Conservation (phyloP, 2,113 vertebrate species). For the Bujurquina vittata region DNA sequence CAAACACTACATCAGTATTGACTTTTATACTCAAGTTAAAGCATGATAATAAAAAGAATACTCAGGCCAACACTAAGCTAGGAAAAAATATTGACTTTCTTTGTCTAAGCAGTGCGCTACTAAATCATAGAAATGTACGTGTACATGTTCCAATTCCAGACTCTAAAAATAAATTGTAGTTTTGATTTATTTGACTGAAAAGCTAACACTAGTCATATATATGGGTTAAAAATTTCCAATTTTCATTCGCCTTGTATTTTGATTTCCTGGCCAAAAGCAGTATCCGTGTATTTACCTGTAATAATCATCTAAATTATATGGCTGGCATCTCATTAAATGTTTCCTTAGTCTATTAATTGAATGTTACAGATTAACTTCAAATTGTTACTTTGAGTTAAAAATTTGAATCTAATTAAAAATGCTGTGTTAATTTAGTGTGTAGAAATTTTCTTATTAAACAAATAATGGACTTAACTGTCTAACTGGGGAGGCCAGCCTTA, state of each 20-base stretch:
- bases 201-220: accelerated
- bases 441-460: too few species aligned
- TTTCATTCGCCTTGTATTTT: neutral
- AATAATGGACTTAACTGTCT: too few species aligned
- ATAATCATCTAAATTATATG: accelerated
- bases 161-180: neutral
- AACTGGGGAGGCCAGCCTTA: too few species aligned
- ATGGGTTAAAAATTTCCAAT: neutral
- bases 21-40: neutral
- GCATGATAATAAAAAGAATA: neutral
- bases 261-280: neutral
- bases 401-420: too few species aligned
- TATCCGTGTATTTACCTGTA: neutral
- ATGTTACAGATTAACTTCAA: accelerated
- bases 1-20: neutral
- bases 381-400: neutral
- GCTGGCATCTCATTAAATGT: neutral
- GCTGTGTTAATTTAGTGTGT: too few species aligned
- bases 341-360: neutral
- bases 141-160: neutral
- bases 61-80: neutral
- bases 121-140: neutral
- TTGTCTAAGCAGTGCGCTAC: neutral
- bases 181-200: neutral
- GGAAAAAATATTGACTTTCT: neutral